Conservation (phyloP, 2,888 invertebrate species). For the Polydrusus tereticollis region DNA sequence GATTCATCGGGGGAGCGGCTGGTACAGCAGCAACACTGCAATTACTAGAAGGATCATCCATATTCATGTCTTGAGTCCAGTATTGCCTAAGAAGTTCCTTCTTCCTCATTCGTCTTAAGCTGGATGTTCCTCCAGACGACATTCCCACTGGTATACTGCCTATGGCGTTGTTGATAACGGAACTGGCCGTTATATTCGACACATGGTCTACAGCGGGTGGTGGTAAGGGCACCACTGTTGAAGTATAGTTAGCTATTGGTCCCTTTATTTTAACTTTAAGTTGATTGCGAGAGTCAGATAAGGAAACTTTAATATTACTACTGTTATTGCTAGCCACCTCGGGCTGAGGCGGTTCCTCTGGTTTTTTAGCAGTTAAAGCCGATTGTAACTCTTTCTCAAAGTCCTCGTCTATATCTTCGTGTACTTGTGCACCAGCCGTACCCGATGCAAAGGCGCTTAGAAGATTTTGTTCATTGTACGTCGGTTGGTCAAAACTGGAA, state of each 20-base stretch:
- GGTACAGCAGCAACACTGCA: conserved; percentile 72
- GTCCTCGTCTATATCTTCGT: conserved; percentile 82
- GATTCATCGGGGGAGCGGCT: conserved; percentile 71
- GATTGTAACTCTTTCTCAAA: conserved; percentile 82
- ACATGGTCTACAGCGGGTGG: conserved; percentile 70
- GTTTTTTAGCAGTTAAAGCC: conserved; percentile 73
- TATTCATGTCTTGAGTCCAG: conserved; percentile 89
- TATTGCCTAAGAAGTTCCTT: conserved; percentile 88
- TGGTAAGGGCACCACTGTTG: conserved; percentile 72
- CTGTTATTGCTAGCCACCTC: conserved; percentile 63
- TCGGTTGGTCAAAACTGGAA: conserved; percentile 73
- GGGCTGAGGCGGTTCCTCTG: conserved; percentile 67
- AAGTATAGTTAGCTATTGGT: conserved; percentile 83
- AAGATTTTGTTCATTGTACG: conserved; percentile 74
- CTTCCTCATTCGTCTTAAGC: conserved; percentile 88
- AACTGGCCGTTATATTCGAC: conserved; percentile 67
- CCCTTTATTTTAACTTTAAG: conserved; percentile 93
- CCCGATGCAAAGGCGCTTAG: conserved; percentile 77
- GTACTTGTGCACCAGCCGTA: conserved; percentile 77
- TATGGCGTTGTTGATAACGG: conserved; percentile 55
- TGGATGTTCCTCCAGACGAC: conserved; percentile 73
- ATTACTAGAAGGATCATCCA: conserved; percentile 79
- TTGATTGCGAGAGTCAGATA: conserved; percentile 87
- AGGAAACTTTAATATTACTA: conserved; percentile 73
- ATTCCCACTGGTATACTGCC: conserved; percentile 27